These are phyloP conservation scores for Achroia grisella DNA, from an alignment of 1,140 invertebrate species.

Conservation along the genomic window DNA sequence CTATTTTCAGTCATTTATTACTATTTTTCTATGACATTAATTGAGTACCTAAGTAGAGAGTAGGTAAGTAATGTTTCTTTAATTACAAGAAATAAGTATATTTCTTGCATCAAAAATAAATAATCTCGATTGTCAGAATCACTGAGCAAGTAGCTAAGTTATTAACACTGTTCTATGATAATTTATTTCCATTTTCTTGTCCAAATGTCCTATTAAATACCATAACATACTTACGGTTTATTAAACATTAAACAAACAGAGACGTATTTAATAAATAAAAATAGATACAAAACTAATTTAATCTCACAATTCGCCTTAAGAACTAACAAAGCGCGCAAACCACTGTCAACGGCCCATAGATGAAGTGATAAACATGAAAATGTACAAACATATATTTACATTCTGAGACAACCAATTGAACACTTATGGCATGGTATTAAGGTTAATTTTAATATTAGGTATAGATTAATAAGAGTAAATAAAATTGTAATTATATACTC, in stretches of 20 bases:
- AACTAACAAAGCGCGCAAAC: slow-evolving; percentile 38
- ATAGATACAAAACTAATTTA: slow-evolving; percentile 46
- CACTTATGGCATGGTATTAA: not conserved
- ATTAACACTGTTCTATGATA: too few species aligned
- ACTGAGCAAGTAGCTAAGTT: too few species aligned
- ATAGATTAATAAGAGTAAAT: not conserved
- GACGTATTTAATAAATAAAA: slow-evolving; percentile 21
- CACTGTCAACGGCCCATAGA: slow-evolving; percentile 38
- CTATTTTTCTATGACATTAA: too few species aligned
- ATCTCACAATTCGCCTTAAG: slow-evolving; percentile 35
- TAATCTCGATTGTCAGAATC: too few species aligned
- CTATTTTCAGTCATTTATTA: too few species aligned
- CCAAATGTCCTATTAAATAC: not conserved
- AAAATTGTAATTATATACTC: slow-evolving; percentile 11
- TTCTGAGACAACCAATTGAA: not conserved
- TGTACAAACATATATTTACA: slow-evolving; percentile 13
- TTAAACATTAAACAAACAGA: not conserved
- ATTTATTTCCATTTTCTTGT: too few species aligned
- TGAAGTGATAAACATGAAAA: slow-evolving; percentile 33
- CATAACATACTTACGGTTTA: not conserved
- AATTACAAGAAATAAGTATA: too few species aligned
- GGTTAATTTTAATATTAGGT: too few species aligned
- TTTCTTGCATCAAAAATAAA: too few species aligned
- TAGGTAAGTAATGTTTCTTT: too few species aligned
- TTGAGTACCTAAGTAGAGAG: too few species aligned